Percentiles rank a stretch among this genome's conserved stretches.
Conservation (phyloP, 2,113 vertebrate genomes). For the Narcine bancroftii region DNA sequence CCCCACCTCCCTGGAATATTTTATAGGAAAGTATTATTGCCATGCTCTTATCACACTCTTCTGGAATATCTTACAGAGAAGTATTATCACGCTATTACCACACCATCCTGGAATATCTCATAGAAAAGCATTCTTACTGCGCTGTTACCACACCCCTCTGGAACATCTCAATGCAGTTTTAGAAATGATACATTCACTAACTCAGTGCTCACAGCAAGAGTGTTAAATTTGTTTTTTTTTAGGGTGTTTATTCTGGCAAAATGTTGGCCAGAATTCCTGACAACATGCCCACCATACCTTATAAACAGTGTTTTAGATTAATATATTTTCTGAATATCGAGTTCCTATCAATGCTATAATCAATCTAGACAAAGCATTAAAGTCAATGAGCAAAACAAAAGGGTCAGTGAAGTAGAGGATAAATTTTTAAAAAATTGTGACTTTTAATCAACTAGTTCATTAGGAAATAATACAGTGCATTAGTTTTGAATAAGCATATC, state of each 20-base stretch:
- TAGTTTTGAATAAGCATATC: background rate
- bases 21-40: no score
- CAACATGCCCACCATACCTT: background rate
- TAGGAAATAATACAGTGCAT: background rate
- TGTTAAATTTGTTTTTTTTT: background rate
- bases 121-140: background rate
- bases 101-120: no score
- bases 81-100: no score
- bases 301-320: background rate
- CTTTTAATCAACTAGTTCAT: background rate
- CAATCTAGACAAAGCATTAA: background rate
- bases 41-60: no score
- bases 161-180: background rate
- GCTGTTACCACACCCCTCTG: background rate
- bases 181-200: no score
- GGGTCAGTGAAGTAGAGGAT: background rate
- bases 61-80: no score
- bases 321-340: background rate
- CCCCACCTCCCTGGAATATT: no score
- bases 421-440: no score
- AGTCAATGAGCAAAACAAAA: no score
- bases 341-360: background rate
- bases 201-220: background rate
- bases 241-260: background rate
- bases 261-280: background rate